Percentiles rank a stretch among this genome's conserved stretches.
Evolutionary conservation across 2,797 vertebrate genomes (phyloP).

Genomic region (Hydrolagus colliei): DNA sequence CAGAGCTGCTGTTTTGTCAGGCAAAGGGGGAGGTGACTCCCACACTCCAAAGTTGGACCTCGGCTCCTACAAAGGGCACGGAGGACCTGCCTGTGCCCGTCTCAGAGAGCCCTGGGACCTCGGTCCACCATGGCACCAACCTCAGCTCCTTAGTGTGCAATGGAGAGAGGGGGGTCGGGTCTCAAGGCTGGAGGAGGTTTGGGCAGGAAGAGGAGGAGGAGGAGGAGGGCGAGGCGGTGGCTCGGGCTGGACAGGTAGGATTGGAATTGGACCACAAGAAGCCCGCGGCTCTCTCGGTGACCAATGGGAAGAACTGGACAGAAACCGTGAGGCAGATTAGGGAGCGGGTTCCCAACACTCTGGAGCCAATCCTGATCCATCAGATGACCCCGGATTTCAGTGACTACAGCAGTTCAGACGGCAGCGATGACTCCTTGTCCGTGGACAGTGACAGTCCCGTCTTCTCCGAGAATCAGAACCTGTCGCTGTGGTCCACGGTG

Average conservation of each 20-base stretch:
- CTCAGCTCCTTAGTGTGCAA: background rate
- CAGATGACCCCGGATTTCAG: background rate
- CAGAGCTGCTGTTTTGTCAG: no score
- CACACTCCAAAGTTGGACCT: no score
- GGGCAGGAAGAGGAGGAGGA: background rate
- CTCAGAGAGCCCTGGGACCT: no score
- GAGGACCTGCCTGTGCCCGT: no score
- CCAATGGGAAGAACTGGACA: background rate
- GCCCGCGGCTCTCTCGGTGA: background rate
- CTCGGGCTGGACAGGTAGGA: no score
- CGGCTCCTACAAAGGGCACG: no score
- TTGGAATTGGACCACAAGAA: background rate
- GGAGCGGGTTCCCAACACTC: background rate
- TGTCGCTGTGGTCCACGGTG: background rate
- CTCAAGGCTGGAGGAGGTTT: background rate
- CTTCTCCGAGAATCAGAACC: background rate
- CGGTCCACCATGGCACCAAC: no score
- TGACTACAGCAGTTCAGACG: background rate
- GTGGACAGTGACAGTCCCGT: background rate
- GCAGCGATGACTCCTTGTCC: background rate
- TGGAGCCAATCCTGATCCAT: slow-evolving; percentile 11
- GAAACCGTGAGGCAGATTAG: background rate
- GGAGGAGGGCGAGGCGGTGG: background rate
- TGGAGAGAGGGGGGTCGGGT: background rate
- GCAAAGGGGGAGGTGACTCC: no score